Evolutionary conservation across 2,113 vertebrate species (phyloP).

Genomic region (Artemisiospiza belli): DNA sequence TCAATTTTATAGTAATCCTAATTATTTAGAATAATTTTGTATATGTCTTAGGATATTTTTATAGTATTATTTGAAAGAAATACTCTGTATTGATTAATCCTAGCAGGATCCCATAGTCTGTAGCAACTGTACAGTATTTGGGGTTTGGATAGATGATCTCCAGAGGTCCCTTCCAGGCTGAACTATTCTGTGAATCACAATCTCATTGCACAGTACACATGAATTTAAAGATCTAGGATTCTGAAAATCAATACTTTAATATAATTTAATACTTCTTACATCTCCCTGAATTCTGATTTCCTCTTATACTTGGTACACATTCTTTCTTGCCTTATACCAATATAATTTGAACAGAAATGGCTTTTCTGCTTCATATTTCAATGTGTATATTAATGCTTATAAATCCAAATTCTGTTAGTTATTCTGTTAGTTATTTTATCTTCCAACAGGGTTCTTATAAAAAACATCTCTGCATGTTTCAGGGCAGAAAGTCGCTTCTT

Average conservation of each 20-base stretch:
- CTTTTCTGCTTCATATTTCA: constrained; percentile 22
- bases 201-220: neutral
- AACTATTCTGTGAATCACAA: neutral
- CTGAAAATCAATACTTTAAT: constrained; percentile 6
- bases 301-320: neutral
- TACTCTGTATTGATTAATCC: neutral
- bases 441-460: constrained; percentile 1
- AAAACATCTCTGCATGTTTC: neutral
- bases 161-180: neutral
- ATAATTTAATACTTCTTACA: constrained; percentile 5
- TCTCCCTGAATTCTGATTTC: neutral
- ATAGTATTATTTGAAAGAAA: neutral
- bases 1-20: neutral
- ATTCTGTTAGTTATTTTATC: neutral
- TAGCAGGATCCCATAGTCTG: neutral
- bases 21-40: neutral
- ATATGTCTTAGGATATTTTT: neutral
- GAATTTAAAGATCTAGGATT: constrained; percentile 28
- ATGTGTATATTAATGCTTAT: neutral
- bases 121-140: neutral
- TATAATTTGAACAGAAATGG: neutral
- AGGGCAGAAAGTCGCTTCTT: neutral
- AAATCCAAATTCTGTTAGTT: neutral
- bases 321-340: neutral
- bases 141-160: neutral